Percentiles rank a stretch among this genome's conserved stretches.
phyloP scores from a whole-genome alignment of 2,888 invertebrate genomes.

The Lobophora halterata region DNA sequence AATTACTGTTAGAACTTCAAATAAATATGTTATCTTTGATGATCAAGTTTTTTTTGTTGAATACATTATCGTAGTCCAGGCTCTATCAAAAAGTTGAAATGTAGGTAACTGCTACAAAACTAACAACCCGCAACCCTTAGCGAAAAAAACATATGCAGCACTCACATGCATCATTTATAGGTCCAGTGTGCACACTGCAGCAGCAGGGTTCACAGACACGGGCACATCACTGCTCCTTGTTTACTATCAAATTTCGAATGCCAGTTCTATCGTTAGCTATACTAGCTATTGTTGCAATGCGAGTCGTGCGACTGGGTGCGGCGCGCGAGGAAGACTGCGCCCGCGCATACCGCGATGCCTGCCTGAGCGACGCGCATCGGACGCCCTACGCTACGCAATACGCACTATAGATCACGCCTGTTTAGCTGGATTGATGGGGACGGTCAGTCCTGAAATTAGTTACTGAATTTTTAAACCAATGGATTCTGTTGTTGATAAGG shows the following conservation, averaged over 20 bases:
- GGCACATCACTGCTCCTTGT: constrained; percentile 58
- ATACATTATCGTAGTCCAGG: too few species aligned
- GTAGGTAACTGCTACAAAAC: too few species aligned
- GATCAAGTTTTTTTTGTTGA: too few species aligned
- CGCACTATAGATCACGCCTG: too few species aligned
- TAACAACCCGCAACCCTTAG: too few species aligned
- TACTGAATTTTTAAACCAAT: too few species aligned
- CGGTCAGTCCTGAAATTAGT: too few species aligned
- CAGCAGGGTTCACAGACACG: constrained; percentile 56
- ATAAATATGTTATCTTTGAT: too few species aligned
- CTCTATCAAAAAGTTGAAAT: too few species aligned
- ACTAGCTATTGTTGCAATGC: constrained; percentile 22
- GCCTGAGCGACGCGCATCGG: constrained; percentile 7
- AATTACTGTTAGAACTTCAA: too few species aligned
- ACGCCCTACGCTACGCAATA: constrained; percentile 18
- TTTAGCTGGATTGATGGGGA: too few species aligned
- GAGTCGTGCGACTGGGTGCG: constrained; percentile 29
- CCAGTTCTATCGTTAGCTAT: constrained; percentile 55
- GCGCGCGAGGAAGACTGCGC: constrained; percentile 34
- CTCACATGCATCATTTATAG: constrained; percentile 73
- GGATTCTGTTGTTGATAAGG: too few species aligned
- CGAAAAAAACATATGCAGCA: constrained; percentile 29
- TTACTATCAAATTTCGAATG: constrained; percentile 1
- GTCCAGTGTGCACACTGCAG: constrained; percentile 44
- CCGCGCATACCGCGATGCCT: constrained; percentile 13